Evolutionary conservation across 1,140 invertebrate species (phyloP).

Genomic region (Thalassaphorura encarpata): DNA sequence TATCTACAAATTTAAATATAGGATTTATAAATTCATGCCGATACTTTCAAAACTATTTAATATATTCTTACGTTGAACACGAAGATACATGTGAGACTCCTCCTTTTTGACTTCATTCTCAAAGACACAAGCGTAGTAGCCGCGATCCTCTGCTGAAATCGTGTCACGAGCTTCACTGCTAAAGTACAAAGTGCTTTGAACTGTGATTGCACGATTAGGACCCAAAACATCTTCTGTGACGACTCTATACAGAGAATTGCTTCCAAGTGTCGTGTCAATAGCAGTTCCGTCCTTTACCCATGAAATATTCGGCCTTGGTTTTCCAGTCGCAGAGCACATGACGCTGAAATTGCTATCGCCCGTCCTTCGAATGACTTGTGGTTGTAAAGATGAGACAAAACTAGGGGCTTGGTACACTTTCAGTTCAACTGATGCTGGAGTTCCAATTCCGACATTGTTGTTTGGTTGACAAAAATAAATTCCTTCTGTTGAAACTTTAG

Average conservation of each 20-base stretch:
- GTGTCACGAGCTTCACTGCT: slow-evolving; percentile 61
- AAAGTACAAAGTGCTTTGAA: slow-evolving; percentile 73
- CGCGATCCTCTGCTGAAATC: slow-evolving; percentile 68
- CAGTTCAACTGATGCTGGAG: slow-evolving; percentile 65
- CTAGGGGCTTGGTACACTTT: slow-evolving; percentile 77
- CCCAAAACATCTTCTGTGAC: slow-evolving; percentile 62
- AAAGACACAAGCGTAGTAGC: slow-evolving; percentile 76
- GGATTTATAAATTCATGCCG: neutral
- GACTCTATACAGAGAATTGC: slow-evolving; percentile 56
- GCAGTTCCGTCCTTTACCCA: slow-evolving; percentile 81
- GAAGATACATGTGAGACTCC: slow-evolving; percentile 75
- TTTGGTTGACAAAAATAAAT: slow-evolving; percentile 78
- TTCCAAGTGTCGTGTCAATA: slow-evolving; percentile 50
- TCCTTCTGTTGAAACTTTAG: slow-evolving; percentile 71
- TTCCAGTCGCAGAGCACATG: slow-evolving; percentile 72
- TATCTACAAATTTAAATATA: slow-evolving; percentile 20
- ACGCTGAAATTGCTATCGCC: slow-evolving; percentile 69
- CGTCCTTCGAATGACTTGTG: slow-evolving; percentile 45
- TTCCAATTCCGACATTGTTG: slow-evolving; percentile 76
- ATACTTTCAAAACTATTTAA: neutral
- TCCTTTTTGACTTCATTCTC: slow-evolving; percentile 78
- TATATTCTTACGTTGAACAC: slow-evolving; percentile 68
- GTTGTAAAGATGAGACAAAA: slow-evolving; percentile 62
- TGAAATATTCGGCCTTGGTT: slow-evolving; percentile 66
- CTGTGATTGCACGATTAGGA: slow-evolving; percentile 57